Conservation (phyloP, 2,797 vertebrate genomes). For the Borostomias antarcticus region DNA sequence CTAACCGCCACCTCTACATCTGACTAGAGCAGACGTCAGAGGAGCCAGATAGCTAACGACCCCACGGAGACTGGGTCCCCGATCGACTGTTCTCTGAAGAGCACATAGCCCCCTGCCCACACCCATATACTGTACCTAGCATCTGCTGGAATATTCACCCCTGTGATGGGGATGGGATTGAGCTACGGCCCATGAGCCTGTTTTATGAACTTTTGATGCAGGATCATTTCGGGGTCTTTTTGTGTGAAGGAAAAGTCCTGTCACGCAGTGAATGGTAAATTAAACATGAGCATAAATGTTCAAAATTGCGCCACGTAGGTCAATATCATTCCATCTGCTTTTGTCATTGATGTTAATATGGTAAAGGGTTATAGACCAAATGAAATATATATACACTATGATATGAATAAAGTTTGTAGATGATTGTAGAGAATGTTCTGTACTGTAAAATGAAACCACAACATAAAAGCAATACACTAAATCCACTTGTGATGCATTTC, state of each 20-base stretch:
- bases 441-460: background rate
- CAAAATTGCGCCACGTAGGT: background rate
- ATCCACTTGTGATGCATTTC: too few species aligned
- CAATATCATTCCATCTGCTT: background rate
- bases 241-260: background rate
- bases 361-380: background rate
- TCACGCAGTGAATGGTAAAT: background rate
- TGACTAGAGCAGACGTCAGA: background rate
- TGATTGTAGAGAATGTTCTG: background rate
- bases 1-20: conserved; percentile 39
- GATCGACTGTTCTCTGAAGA: background rate
- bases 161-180: background rate
- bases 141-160: background rate
- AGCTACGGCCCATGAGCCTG: background rate
- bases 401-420: background rate
- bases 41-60: conserved; percentile 12
- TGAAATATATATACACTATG: conserved; percentile 1
- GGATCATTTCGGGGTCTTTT: background rate
- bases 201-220: conserved; percentile 12
- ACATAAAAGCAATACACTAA: background rate
- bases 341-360: conserved; percentile 7
- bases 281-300: background rate
- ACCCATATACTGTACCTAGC: background rate
- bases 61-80: background rate
- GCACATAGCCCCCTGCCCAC: background rate